These are phyloP conservation scores for Sitophilus oryzae DNA, from an alignment of 1,140 invertebrate genomes.

Conservation along the genomic window DNA sequence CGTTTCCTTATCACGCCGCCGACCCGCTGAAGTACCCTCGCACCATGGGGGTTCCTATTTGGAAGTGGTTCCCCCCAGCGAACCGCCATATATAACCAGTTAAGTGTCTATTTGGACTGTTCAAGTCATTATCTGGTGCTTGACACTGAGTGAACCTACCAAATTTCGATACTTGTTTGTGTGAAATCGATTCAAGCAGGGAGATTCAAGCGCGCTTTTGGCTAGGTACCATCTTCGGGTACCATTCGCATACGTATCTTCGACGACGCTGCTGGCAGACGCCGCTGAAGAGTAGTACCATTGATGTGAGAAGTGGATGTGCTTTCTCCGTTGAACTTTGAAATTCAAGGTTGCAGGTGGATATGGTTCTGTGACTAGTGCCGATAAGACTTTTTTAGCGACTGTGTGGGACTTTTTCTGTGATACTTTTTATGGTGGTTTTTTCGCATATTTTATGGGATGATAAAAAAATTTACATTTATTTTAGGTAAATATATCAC, in stretches of 20 bases:
- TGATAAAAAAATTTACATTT: too few relatives aligned
- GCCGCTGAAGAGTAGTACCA: not conserved
- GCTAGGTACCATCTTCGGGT: not conserved
- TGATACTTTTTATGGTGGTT: too few relatives aligned
- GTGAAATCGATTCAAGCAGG: not conserved
- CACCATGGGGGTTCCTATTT: slow-evolving; percentile 3
- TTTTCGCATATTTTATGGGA: too few relatives aligned
- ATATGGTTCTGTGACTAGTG: not conserved
- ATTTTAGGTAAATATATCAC: too few relatives aligned
- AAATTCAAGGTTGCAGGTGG: not conserved
- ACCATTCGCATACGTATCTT: not conserved
- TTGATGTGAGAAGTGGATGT: not conserved
- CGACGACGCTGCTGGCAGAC: not conserved
- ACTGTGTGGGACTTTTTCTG: not conserved
- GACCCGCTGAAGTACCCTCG: too few relatives aligned
- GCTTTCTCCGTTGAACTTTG: not conserved
- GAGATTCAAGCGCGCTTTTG: not conserved
- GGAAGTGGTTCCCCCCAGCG: not conserved
- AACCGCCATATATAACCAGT: not conserved
- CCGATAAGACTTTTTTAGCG: too few relatives aligned
- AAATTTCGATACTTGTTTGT: not conserved
- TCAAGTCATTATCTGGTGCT: too few relatives aligned
- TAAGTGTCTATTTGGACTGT: too few relatives aligned
- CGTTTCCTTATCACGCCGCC: slow-evolving; percentile 15
- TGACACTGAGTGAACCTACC: too few relatives aligned